Conservation (phyloP, 2,113 vertebrate species). For the Melospiza melodia region DNA sequence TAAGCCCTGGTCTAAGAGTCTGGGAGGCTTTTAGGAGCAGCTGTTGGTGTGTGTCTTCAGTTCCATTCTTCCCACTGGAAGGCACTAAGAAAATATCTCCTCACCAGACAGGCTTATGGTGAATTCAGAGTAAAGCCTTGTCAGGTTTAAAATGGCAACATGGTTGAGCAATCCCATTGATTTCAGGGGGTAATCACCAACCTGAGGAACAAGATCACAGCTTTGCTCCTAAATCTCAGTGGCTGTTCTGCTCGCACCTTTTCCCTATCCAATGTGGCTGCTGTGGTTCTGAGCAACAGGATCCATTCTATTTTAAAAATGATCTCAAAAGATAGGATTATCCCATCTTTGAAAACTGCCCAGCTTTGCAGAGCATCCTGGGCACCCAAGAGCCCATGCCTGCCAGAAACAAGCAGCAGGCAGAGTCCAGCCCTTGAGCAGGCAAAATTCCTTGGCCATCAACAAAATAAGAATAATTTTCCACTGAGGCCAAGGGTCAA, state of each 20-base stretch:
- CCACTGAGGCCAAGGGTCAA: accelerated
- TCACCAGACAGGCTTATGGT: not conserved
- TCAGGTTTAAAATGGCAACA: not conserved
- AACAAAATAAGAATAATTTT: not conserved
- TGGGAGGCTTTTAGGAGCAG: not conserved
- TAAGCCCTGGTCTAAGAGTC: not conserved
- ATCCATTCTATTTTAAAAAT: not conserved
- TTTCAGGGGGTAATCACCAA: not conserved
- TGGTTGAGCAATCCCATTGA: not conserved
- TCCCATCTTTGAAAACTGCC: not conserved
- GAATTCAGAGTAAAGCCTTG: not conserved
- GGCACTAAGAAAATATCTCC: not conserved
- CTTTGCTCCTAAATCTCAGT: not conserved
- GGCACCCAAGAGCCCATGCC: not conserved
- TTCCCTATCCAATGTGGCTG: not conserved
- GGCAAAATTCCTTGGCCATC: not conserved
- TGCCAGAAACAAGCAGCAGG: accelerated
- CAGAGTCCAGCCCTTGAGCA: not conserved
- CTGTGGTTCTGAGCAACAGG: not conserved
- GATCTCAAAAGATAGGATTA: not conserved
- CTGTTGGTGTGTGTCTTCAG: not conserved
- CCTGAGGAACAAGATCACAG: not conserved
- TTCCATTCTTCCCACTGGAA: not conserved
- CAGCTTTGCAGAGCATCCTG: not conserved
- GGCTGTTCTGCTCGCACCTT: not conserved